These are phyloP conservation scores for Hippolais icterina DNA, from an alignment of 2,113 vertebrate species.

Conservation along the genomic window DNA sequence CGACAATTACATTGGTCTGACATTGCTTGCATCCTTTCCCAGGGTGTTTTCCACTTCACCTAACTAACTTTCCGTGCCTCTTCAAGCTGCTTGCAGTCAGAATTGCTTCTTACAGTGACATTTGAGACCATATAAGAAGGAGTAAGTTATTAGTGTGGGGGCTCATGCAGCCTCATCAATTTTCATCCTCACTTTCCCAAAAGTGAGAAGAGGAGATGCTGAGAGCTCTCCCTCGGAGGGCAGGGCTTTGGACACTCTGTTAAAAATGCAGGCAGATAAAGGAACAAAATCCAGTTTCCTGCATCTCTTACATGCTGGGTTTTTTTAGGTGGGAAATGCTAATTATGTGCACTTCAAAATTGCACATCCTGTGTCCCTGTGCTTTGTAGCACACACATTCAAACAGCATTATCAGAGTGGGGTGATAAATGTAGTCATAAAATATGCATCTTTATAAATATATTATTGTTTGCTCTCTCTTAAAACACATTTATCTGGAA, in stretches of 20 bases:
- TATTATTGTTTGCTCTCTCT: not conserved
- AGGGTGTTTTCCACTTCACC: not conserved
- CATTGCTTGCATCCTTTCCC: not conserved
- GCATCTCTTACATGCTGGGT: not conserved
- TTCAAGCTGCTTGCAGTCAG: not conserved
- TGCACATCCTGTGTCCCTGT: not conserved
- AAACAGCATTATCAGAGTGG: not conserved
- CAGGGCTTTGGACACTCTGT: not conserved
- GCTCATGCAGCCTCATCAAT: not conserved
- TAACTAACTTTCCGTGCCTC: not conserved
- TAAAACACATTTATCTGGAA: not conserved
- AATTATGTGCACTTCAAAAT: not conserved
- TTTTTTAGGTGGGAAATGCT: not conserved
- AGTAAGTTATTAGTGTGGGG: not conserved
- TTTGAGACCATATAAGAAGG: not conserved
- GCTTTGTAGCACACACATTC: not conserved
- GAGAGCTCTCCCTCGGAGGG: not conserved
- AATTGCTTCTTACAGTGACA: conserved; percentile 14
- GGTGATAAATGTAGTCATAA: not conserved
- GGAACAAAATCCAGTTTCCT: not conserved
- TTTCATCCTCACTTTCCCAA: not conserved
- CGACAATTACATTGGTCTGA: not conserved
- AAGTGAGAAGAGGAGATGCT: not conserved
- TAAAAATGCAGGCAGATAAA: not conserved
- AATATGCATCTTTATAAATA: conserved; percentile 41